Base-by-base conservation (phyloP, 1,140 invertebrate genomes). In the Brachionus koreanus region DNA sequence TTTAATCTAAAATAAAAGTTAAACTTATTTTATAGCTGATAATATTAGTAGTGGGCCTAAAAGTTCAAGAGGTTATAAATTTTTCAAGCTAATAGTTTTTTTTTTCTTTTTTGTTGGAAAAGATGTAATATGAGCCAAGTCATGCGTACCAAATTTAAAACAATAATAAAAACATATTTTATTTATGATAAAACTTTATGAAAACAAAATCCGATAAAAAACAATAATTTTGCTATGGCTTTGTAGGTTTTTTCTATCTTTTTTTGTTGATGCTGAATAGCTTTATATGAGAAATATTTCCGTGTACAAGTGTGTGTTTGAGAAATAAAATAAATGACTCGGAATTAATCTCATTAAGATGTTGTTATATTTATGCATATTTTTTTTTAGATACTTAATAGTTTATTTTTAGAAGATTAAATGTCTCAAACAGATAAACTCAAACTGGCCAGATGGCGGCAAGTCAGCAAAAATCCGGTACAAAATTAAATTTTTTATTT, bases 391-490 rank as follows among this genome's bases (percentile, higher is more conserved):
- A 25, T 25, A 25, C 29, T 25, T 69, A 39, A 16, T 69, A 39
- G 29, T 69, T 65, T 65, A 33, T 65, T 65, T 37, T 33, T 33
- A 42, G 37, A 52, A 75, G 72, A 75, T 43, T 46, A 52, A 35
- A 79, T 79, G 76, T 65, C 76, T 57, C 76, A 79, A 79, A 61
- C 49, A 79, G 76, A 79, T 79, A 65, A 79, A 79, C 39, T 79
- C 35, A 79, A 79, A 42, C 39, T 79, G 35, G 61, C 49, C 49
- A 79, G 76, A 79, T 79, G 76, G 76, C 46, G 49, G 49, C 76
- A 79, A 79, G 76, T 79, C 46, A 79, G 61, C 39, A 65, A 79
- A 65, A 57, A 61, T 39, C 61, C 76, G 76, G 76, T 79, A 79
- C 37, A 33, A 57, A 43, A 79, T 65, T 61, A 35, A 42, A 42